Base-by-base conservation (phyloP, 2,797 vertebrate genomes). In the Coregonus sp. region DNA sequence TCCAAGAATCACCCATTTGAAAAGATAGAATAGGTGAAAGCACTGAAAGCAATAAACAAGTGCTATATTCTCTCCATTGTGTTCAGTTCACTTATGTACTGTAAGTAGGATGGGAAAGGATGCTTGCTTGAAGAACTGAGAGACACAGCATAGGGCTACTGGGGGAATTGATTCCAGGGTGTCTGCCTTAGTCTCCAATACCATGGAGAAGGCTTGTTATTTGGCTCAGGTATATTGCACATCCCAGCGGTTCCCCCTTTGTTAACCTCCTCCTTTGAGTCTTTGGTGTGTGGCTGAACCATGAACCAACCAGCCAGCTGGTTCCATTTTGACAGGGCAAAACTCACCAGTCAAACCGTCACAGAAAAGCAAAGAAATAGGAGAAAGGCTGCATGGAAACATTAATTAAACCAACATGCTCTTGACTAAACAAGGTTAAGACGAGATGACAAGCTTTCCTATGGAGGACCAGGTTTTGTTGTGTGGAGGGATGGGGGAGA, bases 321-420 rank as follows among this genome's bases (percentile, higher is more conserved):
- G 81, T 84, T 87, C 82, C 71, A 82, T 79, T 88, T 87, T 86
- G 72, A 66, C 72, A 79, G 56, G 74, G 83, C 74, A 80, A 68
- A 79, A 79, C 73, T 79, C 56, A 75, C 74, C 78, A 82, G 72
- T 85, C 78, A 82, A 82, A 79, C 71, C 71, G 82, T 83, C 74
- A 81, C 75, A 81, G 59, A 75, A 63, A 83, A 68, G 51, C 16
- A 37, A 54, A 78, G 78, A 78, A 81, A 82, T 77, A 52, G 56
- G 80, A 80, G 75, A 84, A 75, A 73, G 78, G 72, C 73, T 74
- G 82, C 73, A 69, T 85, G 74, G 82, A 83, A 82, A 84, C 76
- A 31, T 74, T 89, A 87, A 90, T 84, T 70, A 80, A 86, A 85
- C 75, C 86, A 86, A 79, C 74, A 81, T 87, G 86, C 78, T 69